phyloP scores from a whole-genome alignment of 2,888 invertebrate species.

The Cabera pusaria region DNA sequence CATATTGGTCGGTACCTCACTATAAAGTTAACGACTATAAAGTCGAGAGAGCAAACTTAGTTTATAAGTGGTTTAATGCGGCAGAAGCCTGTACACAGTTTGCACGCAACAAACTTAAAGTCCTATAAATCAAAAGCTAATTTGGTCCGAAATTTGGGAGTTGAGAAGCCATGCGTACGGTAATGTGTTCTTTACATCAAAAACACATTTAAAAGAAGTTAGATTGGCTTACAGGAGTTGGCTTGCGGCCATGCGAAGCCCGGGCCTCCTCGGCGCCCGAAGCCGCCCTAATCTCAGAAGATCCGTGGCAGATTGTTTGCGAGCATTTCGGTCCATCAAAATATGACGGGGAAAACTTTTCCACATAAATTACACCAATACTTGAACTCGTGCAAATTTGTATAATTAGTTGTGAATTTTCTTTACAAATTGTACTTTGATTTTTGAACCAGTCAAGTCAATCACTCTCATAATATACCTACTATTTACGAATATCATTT shows the following conservation, averaged over 20 bases:
- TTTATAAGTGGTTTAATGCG: slow-evolving; percentile 33
- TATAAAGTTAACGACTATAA: too few relatives aligned
- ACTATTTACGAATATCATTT: too few relatives aligned
- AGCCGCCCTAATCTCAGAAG: slow-evolving; percentile 74
- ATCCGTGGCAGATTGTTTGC: slow-evolving; percentile 78
- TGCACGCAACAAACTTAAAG: slow-evolving; percentile 51
- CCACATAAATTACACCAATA: slow-evolving; percentile 64
- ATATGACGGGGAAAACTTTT: slow-evolving; percentile 67
- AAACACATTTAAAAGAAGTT: slow-evolving; percentile 84
- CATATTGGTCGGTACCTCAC: too few relatives aligned
- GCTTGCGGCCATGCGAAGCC: slow-evolving; percentile 74
- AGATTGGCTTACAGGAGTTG: slow-evolving; percentile 82
- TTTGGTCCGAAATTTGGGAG: slow-evolving; percentile 69
- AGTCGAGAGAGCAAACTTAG: slow-evolving; percentile 22
- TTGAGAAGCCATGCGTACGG: slow-evolving; percentile 67
- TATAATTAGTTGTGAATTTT: slow-evolving; percentile 18
- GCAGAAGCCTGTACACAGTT: slow-evolving; percentile 28
- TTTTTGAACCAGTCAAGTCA: slow-evolving; percentile 3
- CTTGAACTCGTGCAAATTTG: slow-evolving; percentile 31
- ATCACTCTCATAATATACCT: too few relatives aligned
- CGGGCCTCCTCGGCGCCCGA: slow-evolving; percentile 72
- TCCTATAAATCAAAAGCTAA: slow-evolving; percentile 76
- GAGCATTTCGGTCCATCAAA: slow-evolving; percentile 72
- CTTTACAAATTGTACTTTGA: too few relatives aligned
- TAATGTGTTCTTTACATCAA: slow-evolving; percentile 82